Evolutionary conservation across 2,797 vertebrate species (phyloP).

Genomic region (Sus cebifrons): DNA sequence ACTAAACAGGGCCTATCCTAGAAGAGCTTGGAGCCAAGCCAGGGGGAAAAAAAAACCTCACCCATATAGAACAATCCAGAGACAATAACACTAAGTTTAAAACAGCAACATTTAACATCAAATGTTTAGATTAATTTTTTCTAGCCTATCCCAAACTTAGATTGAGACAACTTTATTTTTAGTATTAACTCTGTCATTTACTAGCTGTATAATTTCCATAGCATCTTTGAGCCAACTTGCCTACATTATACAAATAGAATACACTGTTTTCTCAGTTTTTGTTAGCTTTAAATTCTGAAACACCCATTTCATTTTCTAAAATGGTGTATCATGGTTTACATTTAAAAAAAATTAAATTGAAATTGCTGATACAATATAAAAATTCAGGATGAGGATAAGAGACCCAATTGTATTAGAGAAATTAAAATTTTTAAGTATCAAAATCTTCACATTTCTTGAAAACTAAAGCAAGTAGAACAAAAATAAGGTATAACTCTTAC

Average conservation of each 20-base stretch:
- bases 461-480: neutral
- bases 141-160: neutral
- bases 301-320: constrained; percentile 27
- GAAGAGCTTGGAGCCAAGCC: neutral
- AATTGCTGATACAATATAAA: constrained; percentile 33
- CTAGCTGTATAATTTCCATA: neutral
- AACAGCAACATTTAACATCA: neutral
- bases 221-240: neutral
- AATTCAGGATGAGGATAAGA: neutral
- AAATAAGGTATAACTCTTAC: neutral
- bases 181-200: neutral
- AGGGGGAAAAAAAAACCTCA: neutral
- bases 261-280: neutral
- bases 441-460: constrained; percentile 42
- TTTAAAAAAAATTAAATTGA: neutral
- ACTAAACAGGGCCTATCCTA: neutral
- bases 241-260: neutral
- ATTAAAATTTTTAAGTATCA: neutral
- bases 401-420: constrained; percentile 3
- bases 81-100: constrained; percentile 43
- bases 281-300: constrained; percentile 26
- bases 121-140: neutral
- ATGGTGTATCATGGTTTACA: neutral
- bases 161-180: neutral
- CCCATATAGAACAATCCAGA: neutral